Evolutionary conservation across 2,888 invertebrate genomes (phyloP).

Genomic region (Ormyrus pomaceus): DNA sequence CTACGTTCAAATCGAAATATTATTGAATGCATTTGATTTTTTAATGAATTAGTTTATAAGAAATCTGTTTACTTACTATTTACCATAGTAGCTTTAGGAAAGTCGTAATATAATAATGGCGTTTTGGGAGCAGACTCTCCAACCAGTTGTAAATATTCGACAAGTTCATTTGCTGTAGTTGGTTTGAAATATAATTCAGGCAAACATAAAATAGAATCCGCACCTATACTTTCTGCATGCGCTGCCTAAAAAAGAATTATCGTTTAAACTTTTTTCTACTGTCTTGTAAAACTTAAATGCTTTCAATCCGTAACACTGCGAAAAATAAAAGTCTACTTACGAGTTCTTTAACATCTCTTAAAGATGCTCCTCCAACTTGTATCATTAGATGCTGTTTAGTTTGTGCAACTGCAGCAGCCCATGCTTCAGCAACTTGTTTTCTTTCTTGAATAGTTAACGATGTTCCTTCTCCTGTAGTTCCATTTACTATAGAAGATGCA

Average conservation of each 20-base stretch:
- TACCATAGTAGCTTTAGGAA: slow-evolving; percentile 45
- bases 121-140: slow-evolving; percentile 84
- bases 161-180: slow-evolving; percentile 76
- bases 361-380: slow-evolving; percentile 84
- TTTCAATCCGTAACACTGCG: too few species aligned
- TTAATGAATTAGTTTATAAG: not conserved
- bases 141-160: slow-evolving; percentile 82
- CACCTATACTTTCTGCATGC: slow-evolving; percentile 82
- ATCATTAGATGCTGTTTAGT: slow-evolving; percentile 81
- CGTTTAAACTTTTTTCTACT: too few species aligned
- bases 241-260: slow-evolving; percentile 76
- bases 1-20: slow-evolving; percentile 74
- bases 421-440: slow-evolving; percentile 81
- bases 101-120: slow-evolving; percentile 89
- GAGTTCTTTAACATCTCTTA: slow-evolving; percentile 83
- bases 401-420: slow-evolving; percentile 78
- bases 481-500: slow-evolving; percentile 80
- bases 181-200: slow-evolving; percentile 89
- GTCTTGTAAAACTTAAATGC: too few species aligned
- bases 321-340: slow-evolving; percentile 68
- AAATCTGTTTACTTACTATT: slow-evolving; percentile 36
- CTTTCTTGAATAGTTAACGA: slow-evolving; percentile 82
- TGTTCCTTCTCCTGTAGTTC: slow-evolving; percentile 87
- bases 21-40: not conserved
- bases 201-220: slow-evolving; percentile 83